Conservation (phyloP, 1,140 invertebrate genomes). For the Hestina assimilis region DNA sequence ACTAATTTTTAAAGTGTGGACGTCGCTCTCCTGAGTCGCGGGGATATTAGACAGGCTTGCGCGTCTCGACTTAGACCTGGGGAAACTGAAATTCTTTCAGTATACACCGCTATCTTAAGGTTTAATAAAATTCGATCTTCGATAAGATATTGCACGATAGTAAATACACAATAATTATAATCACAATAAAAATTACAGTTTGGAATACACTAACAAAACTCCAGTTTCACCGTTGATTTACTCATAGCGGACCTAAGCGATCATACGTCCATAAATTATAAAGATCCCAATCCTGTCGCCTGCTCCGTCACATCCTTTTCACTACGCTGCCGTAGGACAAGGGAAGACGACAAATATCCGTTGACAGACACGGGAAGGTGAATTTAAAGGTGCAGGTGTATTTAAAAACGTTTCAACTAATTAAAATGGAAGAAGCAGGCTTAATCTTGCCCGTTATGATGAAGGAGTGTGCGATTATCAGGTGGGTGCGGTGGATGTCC, state of each 20-base stretch:
- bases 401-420: constrained; percentile 24
- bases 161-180: constrained; percentile 23
- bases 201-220: constrained; percentile 34
- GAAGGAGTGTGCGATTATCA: constrained; percentile 79
- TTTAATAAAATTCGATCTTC: constrained; percentile 15
- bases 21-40: constrained; percentile 39
- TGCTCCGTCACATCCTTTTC: not conserved
- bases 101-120: constrained; percentile 25
- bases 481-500: constrained; percentile 77
- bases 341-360: not conserved
- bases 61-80: constrained; percentile 24
- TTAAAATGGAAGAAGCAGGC: constrained; percentile 15
- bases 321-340: not conserved
- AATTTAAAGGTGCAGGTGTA: constrained; percentile 17
- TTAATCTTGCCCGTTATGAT: constrained; percentile 84
- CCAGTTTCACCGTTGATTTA: constrained; percentile 43
- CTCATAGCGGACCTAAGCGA: constrained; percentile 21
- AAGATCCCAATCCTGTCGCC: not conserved
- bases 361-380: constrained; percentile 5
- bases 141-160: constrained; percentile 39
- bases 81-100: constrained; percentile 51
- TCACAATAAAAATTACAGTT: constrained; percentile 19
- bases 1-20: constrained; percentile 66
- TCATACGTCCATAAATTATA: constrained; percentile 27
- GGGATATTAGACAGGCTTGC: not conserved